Base-by-base conservation (phyloP, 2,113 vertebrate genomes). In the Sphaerodactylus townsendi region DNA sequence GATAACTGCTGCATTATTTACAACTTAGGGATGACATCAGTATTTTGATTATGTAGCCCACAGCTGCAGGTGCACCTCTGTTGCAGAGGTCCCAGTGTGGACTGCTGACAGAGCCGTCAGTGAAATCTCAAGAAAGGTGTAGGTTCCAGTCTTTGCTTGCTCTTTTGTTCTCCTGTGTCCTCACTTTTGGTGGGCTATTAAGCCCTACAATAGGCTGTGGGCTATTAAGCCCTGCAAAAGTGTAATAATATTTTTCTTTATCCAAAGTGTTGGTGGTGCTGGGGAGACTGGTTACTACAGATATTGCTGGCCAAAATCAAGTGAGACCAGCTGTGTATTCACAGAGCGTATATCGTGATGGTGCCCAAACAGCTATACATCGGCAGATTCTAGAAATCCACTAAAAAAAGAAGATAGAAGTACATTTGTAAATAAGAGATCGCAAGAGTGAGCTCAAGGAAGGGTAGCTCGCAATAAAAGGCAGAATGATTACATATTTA, bases 251-350 rank as follows among this genome's bases (percentile, higher is more conserved):
- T 56, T 65, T 56, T 74, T 91, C 91, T 88, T 83, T 74, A 25
- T 11, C 79, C 75, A 56, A 86, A 86, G 72, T 83, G 21, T 44
- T 59, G 81, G 83, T 59, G 81, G 83, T 83, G 84, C 75, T 90
- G 79, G 90, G 92, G 84, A 92, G 93, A 93, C 79, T 87, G 92
- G 90, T 92, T 85, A 95, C 95, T 94, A 96, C 89, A 94, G 90
- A 94, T 93, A 86, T 48, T 91, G 89, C 92, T 80, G 89, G 76
- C 41, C 79, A 94, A 94, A 53, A 79, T 86, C 90, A 94, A 95
- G 93, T 91, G 84, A 86, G 93, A 90, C 91, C 87, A 95, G 94
- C 95, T 93, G 93, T 87, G 62, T 94, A 96, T 96, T 94, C 95
- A 96, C 92, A 95, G 35, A 91, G 91, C 89, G 93, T 93, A 92